Evolutionary conservation across 2,113 vertebrate genomes (phyloP).

Genomic region (Boulengerochromis microlepis): DNA sequence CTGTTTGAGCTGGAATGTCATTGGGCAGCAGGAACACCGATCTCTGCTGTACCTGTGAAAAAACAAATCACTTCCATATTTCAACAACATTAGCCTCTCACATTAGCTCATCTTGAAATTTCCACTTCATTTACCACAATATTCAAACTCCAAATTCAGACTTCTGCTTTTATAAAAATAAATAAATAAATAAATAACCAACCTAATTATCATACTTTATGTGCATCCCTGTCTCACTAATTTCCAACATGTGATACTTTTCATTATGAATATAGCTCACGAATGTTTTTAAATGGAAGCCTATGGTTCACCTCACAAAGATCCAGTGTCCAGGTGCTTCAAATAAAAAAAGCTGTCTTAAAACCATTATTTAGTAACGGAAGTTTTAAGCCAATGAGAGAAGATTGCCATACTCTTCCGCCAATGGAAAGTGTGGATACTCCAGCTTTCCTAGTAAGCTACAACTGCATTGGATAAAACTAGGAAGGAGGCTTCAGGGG

Average conservation of each 20-base stretch:
- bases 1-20: neutral
- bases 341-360: constrained; percentile 2
- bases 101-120: neutral
- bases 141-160: neutral
- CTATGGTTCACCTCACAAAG: neutral
- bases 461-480: constrained; percentile 20
- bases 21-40: neutral
- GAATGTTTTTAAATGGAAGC: neutral
- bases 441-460: constrained; percentile 12
- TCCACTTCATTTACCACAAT: neutral
- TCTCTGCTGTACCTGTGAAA: neutral
- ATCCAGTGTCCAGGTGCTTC: neutral
- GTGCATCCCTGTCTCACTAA: neutral
- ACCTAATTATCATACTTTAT: neutral
- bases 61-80: neutral
- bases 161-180: neutral
- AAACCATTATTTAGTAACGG: constrained; percentile 69
- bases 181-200: neutral
- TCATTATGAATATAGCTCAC: neutral
- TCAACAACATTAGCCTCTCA: neutral
- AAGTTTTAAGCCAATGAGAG: constrained; percentile 67
- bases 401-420: constrained; percentile 53
- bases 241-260: neutral
- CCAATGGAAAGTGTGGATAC: constrained; percentile 52
- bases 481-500: constrained; percentile 41